Percentiles rank a stretch among this genome's conserved stretches.
Evolutionary conservation across 2,113 vertebrate genomes (phyloP).

Genomic region (Meleagris gallopavo): DNA sequence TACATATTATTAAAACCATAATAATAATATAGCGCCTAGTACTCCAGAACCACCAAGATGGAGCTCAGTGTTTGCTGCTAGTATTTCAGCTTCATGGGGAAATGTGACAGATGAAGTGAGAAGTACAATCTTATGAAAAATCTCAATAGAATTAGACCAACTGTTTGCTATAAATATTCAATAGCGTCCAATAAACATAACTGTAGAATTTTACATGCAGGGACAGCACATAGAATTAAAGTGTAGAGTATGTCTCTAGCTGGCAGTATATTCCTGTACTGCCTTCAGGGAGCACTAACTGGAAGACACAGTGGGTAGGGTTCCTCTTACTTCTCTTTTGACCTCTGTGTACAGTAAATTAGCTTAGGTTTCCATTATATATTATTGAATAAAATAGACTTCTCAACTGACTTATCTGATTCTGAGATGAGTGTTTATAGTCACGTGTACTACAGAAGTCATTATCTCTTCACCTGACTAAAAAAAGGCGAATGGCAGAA

Average conservation of each 20-base stretch:
- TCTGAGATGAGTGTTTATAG: constrained; percentile 12
- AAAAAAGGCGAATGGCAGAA: background rate
- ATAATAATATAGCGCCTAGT: background rate
- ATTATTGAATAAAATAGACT: background rate
- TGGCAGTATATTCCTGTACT: background rate
- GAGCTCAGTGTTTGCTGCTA: background rate
- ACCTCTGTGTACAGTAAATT: background rate
- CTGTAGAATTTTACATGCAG: background rate
- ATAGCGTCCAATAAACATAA: background rate
- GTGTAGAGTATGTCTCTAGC: background rate
- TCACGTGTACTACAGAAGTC: background rate
- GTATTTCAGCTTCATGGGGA: background rate
- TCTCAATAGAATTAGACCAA: background rate
- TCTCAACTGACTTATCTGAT: constrained; percentile 40
- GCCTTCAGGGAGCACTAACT: background rate
- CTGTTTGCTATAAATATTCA: constrained; percentile 12
- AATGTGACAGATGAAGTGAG: background rate
- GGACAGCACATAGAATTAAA: background rate
- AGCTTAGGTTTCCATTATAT: constrained; percentile 1
- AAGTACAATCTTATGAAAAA: background rate
- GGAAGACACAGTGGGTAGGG: background rate
- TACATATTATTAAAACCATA: background rate
- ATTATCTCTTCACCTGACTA: background rate
- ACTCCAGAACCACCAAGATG: background rate
- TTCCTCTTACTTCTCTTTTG: background rate